These are phyloP conservation scores for Cartodere bifasciata DNA, from an alignment of 2,888 invertebrate genomes.

Conservation along the genomic window DNA sequence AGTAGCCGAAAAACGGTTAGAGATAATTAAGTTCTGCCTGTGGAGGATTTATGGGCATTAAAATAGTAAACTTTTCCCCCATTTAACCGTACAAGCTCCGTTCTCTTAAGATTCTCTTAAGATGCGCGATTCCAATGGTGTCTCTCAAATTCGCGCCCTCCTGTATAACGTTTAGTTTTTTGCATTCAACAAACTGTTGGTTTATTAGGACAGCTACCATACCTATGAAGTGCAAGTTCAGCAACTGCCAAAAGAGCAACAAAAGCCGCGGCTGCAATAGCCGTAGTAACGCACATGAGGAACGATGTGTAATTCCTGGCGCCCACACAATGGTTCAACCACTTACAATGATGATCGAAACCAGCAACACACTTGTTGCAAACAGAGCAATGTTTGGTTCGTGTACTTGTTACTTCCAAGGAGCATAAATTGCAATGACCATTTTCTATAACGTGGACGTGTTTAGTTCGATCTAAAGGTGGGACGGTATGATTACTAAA, in stretches of 20 bases:
- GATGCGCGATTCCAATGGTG: no score
- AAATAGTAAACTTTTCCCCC: no score
- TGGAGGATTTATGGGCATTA: no score
- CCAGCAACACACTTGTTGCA: conserved; percentile 94
- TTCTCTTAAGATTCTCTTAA: no score
- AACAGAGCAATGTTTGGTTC: conserved; percentile 86
- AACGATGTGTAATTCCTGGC: conserved; percentile 78
- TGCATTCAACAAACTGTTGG: no score
- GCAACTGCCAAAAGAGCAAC: conserved; percentile 57
- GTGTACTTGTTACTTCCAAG: conserved; percentile 51
- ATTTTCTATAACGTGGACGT: conserved; percentile 90
- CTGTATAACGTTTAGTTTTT: no score
- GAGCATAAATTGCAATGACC: conserved; percentile 89
- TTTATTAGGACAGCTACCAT: no score
- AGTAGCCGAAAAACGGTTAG: no score
- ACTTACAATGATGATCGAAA: conserved; percentile 98
- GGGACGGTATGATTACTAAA: no score
- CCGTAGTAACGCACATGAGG: conserved; percentile 66
- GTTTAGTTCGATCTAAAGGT: conserved; percentile 74
- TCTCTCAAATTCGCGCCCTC: no score
- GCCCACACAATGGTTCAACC: conserved; percentile 97
- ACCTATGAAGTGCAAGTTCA: conserved; percentile 39
- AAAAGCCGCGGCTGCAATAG: conserved; percentile 56
- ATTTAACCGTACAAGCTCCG: no score
- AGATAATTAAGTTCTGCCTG: no score